A percentile compares a stretch with the other conserved stretches of the same genome.
Evolutionary conservation across 2,888 invertebrate genomes (phyloP).

Genomic region (Limnephilus rhombicus): DNA sequence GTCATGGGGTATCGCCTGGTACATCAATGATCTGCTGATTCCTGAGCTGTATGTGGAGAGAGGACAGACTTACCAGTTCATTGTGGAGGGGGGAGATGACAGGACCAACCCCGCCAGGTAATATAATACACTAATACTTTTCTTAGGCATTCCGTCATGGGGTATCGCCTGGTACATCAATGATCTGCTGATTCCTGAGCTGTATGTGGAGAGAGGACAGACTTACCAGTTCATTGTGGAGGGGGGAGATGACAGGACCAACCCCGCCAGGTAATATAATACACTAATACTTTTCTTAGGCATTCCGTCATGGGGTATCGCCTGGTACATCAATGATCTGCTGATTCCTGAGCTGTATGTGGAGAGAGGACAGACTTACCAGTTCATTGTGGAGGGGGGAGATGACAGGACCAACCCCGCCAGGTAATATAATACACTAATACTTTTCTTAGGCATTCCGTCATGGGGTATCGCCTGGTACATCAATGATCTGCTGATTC

Average conservation of each 20-base stretch:
- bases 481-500: slow-evolving; percentile 92
- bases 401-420: slow-evolving; percentile 88
- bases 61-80: slow-evolving; percentile 90
- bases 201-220: slow-evolving; percentile 91
- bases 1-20: slow-evolving; percentile 95
- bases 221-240: slow-evolving; percentile 92
- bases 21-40: slow-evolving; percentile 92
- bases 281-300: slow-evolving; percentile 72
- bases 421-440: slow-evolving; percentile 72
- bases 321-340: slow-evolving; percentile 95
- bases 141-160: slow-evolving; percentile 89
- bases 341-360: slow-evolving; percentile 94
- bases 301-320: slow-evolving; percentile 91
- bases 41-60: slow-evolving; percentile 93
- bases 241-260: slow-evolving; percentile 88
- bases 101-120: slow-evolving; percentile 86
- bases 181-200: slow-evolving; percentile 92
- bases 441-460: slow-evolving; percentile 80
- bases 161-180: slow-evolving; percentile 97
- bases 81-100: slow-evolving; percentile 91
- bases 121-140: slow-evolving; percentile 52
- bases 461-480: slow-evolving; percentile 97
- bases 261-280: slow-evolving; percentile 82
- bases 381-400: slow-evolving; percentile 91
- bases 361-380: slow-evolving; percentile 91